A percentile compares a stretch with the other conserved stretches of the same genome.
Evolutionary conservation across 2,113 vertebrate species (phyloP).

Genomic region (Agapornis roseicollis): DNA sequence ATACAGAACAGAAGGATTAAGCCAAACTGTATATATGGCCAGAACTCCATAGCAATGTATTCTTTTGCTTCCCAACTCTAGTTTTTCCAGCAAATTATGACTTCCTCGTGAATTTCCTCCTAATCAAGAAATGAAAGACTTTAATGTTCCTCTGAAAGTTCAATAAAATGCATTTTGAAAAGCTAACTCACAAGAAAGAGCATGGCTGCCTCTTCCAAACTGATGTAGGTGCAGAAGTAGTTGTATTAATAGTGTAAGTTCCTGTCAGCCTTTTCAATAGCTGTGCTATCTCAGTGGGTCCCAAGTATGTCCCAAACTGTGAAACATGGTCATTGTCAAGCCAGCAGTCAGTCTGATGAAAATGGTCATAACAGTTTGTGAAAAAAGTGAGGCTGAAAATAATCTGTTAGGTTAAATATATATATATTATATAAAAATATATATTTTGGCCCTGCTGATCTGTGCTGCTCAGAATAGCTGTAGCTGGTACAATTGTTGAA

Average conservation of each 20-base stretch:
- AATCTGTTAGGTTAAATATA: neutral
- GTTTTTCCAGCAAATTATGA: neutral
- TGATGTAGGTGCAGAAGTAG: neutral
- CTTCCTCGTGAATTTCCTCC: neutral
- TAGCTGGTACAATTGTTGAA: neutral
- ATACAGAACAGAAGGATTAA: neutral
- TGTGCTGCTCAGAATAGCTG: neutral
- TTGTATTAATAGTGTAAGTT: neutral
- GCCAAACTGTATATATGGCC: neutral
- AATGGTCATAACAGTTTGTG: neutral
- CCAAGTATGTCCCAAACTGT: neutral
- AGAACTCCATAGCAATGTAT: neutral
- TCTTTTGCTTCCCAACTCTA: neutral
- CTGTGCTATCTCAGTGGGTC: neutral
- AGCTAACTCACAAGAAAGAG: neutral
- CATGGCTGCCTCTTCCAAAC: neutral
- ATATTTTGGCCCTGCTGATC: neutral
- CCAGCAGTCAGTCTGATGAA: neutral
- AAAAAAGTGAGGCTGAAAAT: neutral
- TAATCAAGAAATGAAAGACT: neutral
- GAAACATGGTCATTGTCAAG: neutral
- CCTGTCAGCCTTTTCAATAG: neutral
- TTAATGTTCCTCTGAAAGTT: neutral
- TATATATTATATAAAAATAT: neutral
- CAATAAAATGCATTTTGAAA: neutral